These are phyloP conservation scores for Phortica magna DNA, from an alignment of 2,888 invertebrate genomes.

Conservation along the genomic window DNA sequence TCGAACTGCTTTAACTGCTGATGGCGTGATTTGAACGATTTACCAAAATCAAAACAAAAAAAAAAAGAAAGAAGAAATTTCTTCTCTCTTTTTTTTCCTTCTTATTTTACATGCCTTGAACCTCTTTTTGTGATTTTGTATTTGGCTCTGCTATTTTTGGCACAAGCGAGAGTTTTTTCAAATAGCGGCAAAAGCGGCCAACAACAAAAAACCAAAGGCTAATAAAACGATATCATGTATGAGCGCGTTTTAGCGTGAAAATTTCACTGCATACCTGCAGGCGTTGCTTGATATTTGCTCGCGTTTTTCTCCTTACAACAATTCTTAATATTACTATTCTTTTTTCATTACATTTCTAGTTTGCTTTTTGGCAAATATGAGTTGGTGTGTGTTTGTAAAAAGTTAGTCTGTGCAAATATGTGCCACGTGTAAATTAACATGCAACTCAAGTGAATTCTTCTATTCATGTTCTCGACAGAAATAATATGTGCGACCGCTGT, in stretches of 20 bases:
- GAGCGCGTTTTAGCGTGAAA: neutral
- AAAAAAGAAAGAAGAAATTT: too few species aligned
- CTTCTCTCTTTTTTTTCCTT: too few species aligned
- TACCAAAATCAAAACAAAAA: conserved; percentile 46
- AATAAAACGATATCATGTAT: conserved; percentile 6
- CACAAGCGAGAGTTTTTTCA: conserved; percentile 1
- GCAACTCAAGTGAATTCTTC: neutral
- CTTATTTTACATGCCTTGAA: too few species aligned
- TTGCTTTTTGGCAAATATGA: too few species aligned
- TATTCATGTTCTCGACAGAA: neutral
- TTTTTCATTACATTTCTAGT: too few species aligned
- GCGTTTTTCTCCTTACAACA: neutral
- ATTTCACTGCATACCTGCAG: conserved; percentile 26
- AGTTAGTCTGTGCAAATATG: neutral
- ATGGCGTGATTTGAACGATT: conserved; percentile 64
- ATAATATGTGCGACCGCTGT: neutral
- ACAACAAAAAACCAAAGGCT: neutral
- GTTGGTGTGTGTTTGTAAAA: neutral
- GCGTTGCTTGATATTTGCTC: conserved; percentile 22
- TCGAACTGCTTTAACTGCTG: conserved; percentile 61
- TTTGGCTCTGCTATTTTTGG: conserved; percentile 21
- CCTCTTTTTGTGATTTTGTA: too few species aligned
- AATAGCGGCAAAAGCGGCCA: neutral
- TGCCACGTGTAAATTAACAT: conserved; percentile 20
- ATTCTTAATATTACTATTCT: too few species aligned